These are phyloP conservation scores for Psittacula cyanocephala DNA, from an alignment of 2,113 vertebrate species.

Conservation along the genomic window DNA sequence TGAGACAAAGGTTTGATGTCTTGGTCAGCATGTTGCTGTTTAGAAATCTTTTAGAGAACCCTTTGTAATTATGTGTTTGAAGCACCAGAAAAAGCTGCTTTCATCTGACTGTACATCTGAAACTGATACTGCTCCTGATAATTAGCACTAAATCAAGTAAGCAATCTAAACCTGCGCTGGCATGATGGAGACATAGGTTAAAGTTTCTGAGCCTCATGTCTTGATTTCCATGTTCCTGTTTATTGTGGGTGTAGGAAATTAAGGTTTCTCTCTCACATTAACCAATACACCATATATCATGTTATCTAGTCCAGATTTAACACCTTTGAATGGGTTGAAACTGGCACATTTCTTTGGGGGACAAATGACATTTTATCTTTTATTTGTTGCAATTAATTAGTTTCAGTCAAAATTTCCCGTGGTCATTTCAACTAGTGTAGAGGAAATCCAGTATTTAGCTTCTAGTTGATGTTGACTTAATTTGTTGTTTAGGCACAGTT, in stretches of 20 bases:
- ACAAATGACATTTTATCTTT: not conserved
- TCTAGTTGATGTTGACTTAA: not conserved
- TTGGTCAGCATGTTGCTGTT: not conserved
- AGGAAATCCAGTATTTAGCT: not conserved
- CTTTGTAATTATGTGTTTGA: not conserved
- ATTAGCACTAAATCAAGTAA: not conserved
- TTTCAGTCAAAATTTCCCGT: not conserved
- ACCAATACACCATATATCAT: no score
- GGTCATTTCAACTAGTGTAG: not conserved
- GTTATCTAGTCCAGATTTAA: not conserved
- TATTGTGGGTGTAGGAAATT: not conserved
- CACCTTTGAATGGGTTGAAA: not conserved
- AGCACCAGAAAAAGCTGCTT: not conserved
- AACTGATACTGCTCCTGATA: not conserved
- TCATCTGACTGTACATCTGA: not conserved
- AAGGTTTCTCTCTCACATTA: not conserved
- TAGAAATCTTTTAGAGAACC: not conserved
- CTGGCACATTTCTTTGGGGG: not conserved
- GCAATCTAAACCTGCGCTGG: not conserved
- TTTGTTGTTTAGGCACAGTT: not conserved
- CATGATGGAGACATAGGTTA: not conserved
- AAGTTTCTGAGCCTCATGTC: not conserved
- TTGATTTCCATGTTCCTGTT: not conserved
- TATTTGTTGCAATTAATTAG: not conserved
- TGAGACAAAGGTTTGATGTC: not conserved